Evolutionary conservation across 2,113 vertebrate genomes (phyloP).

Genomic region (Actinemys pallida): DNA sequence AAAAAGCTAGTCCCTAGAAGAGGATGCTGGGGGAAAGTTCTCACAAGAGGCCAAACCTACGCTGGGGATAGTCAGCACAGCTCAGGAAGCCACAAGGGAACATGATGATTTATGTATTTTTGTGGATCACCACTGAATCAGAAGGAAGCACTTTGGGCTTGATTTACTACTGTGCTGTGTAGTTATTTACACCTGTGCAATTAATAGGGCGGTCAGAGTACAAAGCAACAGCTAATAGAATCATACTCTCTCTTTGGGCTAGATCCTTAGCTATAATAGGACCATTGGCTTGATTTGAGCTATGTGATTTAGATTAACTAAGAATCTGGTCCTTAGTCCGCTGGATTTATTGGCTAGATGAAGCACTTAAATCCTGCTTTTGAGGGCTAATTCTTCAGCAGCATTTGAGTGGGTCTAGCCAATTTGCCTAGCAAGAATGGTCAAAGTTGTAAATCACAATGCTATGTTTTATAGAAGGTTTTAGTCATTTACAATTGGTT

Average conservation of each 20-base stretch:
- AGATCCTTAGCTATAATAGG: not conserved
- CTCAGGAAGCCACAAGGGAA: not conserved
- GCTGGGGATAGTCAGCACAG: not conserved
- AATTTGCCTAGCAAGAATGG: fast-evolving
- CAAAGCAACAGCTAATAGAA: not conserved
- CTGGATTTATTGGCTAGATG: not conserved
- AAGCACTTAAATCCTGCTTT: not conserved
- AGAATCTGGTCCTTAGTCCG: not conserved
- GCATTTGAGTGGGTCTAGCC: not conserved
- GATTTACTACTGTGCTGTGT: not conserved
- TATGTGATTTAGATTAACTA: not conserved
- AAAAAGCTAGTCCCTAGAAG: not conserved
- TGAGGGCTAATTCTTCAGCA: not conserved
- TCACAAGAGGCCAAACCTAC: not conserved
- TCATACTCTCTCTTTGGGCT: not conserved
- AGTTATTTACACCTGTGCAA: not conserved
- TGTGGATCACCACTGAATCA: not conserved
- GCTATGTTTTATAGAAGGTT: not conserved
- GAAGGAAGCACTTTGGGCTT: not conserved
- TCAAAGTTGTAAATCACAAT: not conserved
- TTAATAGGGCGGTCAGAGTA: not conserved
- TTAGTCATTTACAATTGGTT: not conserved
- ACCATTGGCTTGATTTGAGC: not conserved
- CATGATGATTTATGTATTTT: not conserved
- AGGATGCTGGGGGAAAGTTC: not conserved